A percentile compares a stretch with the other conserved stretches of the same genome.
phyloP scores from a whole-genome alignment of 2,113 vertebrate genomes.

The Desmodus rotundus region DNA sequence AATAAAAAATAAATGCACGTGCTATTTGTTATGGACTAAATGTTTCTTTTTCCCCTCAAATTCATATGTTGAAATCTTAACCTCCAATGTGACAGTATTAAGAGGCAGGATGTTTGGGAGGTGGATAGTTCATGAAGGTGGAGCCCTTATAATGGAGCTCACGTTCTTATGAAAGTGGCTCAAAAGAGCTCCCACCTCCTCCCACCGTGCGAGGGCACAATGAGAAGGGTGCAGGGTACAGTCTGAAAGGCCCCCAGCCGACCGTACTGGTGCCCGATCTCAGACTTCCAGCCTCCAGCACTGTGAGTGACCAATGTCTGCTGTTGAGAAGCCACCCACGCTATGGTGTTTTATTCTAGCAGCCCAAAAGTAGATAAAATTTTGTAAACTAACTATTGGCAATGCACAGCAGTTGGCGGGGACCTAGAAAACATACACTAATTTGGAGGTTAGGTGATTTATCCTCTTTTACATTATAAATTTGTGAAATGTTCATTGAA shows the following conservation, averaged over 20 bases:
- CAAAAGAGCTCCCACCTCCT: not conserved
- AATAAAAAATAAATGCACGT: not conserved
- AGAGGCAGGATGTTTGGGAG: not conserved
- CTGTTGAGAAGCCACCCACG: not conserved
- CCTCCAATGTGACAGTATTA: not conserved
- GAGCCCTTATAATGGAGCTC: not conserved
- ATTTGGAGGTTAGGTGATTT: not conserved
- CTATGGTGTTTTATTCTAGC: not conserved
- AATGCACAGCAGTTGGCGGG: fast-evolving
- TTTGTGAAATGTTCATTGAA: not conserved
- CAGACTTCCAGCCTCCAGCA: not conserved
- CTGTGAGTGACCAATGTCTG: not conserved
- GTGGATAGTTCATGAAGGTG: no score
- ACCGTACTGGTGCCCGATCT: not conserved
- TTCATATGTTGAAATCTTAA: not conserved
- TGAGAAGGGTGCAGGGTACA: not conserved
- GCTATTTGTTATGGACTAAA: not conserved
- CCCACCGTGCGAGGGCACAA: no score
- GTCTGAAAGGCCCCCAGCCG: not conserved
- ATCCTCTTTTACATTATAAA: not conserved
- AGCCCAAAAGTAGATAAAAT: not conserved
- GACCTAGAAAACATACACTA: not conserved
- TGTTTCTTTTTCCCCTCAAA: not conserved
- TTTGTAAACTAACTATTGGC: not conserved
- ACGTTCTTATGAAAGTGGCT: not conserved